A percentile compares a stretch with the other conserved stretches of the same genome.
Conservation (phyloP, 1,140 invertebrate species). For the Zaprionus camerounensis region DNA sequence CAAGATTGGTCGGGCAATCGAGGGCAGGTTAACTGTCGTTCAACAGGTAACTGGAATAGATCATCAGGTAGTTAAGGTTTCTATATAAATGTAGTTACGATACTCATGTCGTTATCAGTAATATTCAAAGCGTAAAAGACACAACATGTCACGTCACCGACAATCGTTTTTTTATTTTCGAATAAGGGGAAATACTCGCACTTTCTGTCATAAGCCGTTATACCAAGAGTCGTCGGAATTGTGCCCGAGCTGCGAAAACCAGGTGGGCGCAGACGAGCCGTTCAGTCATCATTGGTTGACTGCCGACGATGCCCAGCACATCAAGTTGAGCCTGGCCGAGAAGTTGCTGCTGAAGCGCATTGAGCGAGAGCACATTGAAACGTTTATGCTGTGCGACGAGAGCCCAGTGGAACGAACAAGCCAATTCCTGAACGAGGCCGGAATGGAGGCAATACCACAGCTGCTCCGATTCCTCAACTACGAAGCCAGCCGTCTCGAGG, state of each 20-base stretch:
- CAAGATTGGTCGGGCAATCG: neutral
- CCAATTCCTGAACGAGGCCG: constrained; percentile 58
- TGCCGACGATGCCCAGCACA: constrained; percentile 16
- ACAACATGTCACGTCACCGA: constrained; percentile 41
- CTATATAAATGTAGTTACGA: neutral
- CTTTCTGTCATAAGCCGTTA: constrained; percentile 52
- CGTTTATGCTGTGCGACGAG: constrained; percentile 62
- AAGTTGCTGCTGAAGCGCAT: constrained; percentile 45
- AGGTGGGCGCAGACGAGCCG: constrained; percentile 39
- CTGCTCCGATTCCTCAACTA: constrained; percentile 54
- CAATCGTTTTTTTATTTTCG: constrained; percentile 60
- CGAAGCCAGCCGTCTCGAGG: constrained; percentile 42
- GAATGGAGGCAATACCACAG: constrained; percentile 61
- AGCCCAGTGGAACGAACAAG: constrained; percentile 44
- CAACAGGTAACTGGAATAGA: neutral
- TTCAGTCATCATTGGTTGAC: constrained; percentile 59
- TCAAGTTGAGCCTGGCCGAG: constrained; percentile 33
- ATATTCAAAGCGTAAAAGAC: neutral
- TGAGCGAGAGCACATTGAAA: constrained; percentile 48
- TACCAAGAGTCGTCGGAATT: constrained; percentile 21
- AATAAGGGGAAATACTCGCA: constrained; percentile 21
- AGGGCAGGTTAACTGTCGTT: neutral
- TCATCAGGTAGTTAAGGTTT: neutral
- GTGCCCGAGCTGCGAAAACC: constrained; percentile 49
- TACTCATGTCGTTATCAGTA: neutral